Conservation (phyloP, 2,113 vertebrate species). For the Pogona vitticeps region DNA sequence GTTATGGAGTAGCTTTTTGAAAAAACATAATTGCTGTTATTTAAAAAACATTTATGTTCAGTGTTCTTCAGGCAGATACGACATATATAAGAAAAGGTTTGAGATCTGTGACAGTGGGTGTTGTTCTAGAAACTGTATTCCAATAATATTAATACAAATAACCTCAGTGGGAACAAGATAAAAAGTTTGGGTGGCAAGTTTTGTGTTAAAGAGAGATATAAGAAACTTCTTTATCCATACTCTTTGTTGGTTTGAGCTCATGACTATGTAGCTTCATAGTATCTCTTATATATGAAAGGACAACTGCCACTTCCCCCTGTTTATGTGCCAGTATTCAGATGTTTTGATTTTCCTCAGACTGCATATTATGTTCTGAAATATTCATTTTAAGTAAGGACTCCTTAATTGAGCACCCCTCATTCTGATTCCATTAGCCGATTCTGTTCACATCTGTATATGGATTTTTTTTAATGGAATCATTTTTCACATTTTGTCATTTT, state of each 20-base stretch:
- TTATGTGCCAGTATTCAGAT: neutral
- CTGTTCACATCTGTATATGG: constrained; percentile 24
- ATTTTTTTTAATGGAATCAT: constrained; percentile 51
- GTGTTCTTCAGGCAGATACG: no score
- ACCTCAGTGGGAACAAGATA: no score
- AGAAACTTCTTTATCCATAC: no score
- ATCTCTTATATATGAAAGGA: neutral
- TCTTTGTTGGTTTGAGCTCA: neutral
- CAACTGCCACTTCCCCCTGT: neutral
- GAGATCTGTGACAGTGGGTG: no score
- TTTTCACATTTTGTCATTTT: constrained; percentile 42
- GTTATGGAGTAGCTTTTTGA: neutral
- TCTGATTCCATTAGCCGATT: neutral
- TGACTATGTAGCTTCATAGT: neutral
- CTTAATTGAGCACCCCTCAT: neutral
- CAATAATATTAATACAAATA: no score
- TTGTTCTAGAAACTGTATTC: no score
- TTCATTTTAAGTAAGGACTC: neutral
- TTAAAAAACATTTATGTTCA: neutral
- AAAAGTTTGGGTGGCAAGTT: no score
- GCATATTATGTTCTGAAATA: neutral
- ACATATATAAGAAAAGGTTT: no score
- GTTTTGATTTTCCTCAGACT: neutral
- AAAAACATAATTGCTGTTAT: no score
- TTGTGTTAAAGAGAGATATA: no score